These are phyloP conservation scores for Sparus aurata DNA, from an alignment of 2,797 vertebrate genomes.

Conservation along the genomic window DNA sequence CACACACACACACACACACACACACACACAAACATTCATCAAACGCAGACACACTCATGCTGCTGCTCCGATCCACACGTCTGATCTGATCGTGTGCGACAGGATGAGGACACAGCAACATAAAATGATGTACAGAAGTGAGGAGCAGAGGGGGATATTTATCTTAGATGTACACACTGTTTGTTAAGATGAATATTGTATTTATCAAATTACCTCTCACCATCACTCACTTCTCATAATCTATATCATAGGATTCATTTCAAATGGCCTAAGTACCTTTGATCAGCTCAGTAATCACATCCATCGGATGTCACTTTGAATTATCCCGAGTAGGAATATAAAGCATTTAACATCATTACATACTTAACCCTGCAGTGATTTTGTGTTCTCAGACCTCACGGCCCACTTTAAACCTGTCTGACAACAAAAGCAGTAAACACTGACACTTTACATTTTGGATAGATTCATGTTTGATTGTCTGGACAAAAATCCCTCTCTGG, in stretches of 20 bases:
- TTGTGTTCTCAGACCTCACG: constrained; percentile 6
- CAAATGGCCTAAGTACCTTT: not conserved
- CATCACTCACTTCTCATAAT: not conserved
- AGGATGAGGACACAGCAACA: not conserved
- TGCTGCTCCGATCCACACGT: constrained; percentile 28
- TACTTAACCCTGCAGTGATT: constrained; percentile 31
- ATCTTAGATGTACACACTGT: not conserved
- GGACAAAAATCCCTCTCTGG: not conserved
- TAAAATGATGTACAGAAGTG: constrained; percentile 3
- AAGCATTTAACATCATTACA: constrained; percentile 32
- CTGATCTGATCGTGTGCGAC: constrained; percentile 27
- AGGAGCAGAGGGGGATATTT: not conserved
- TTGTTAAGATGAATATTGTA: not conserved
- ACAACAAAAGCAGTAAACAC: not conserved
- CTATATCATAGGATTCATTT: constrained; percentile 17
- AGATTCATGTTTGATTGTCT: not conserved
- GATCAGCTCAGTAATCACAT: constrained; percentile 23
- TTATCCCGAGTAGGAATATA: not conserved
- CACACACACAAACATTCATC: constrained; percentile 39
- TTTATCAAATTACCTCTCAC: not conserved
- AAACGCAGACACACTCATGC: constrained; percentile 31
- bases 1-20: constrained; percentile 39
- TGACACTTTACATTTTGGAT: not conserved
- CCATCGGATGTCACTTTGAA: constrained; percentile 16
- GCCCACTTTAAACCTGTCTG: not conserved